Evolutionary conservation across 92 coral and sea anemone species (phyloP).

Genomic region (Parazoanthus swiftii): DNA sequence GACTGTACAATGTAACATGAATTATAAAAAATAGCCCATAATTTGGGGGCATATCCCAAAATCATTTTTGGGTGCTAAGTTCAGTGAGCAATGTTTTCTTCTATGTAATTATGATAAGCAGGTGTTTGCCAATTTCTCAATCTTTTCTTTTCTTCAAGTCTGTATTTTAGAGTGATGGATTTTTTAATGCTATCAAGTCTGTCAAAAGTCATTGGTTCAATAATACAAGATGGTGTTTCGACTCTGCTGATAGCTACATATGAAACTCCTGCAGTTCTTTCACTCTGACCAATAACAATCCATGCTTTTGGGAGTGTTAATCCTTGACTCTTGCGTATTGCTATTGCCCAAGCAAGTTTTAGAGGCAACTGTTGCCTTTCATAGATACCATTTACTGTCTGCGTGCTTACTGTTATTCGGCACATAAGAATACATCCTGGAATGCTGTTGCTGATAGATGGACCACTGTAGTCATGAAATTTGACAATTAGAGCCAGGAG

Average conservation of each 20-base stretch:
- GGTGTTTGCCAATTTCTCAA: neutral
- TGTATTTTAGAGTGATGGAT: too few species aligned
- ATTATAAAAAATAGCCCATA: too few species aligned
- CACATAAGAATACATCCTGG: too few species aligned
- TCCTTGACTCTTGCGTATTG: constrained; percentile 10
- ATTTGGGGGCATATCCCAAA: neutral
- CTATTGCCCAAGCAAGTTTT: too few species aligned
- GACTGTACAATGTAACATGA: too few species aligned
- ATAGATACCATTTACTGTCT: neutral
- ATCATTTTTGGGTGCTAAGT: neutral
- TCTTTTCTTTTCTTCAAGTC: neutral
- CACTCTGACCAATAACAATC: neutral
- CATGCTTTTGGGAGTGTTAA: neutral
- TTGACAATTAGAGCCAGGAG: too few species aligned
- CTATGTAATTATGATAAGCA: constrained; percentile 7
- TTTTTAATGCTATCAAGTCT: too few species aligned
- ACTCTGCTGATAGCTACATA: neutral
- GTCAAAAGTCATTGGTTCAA: neutral
- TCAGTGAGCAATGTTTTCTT: constrained; percentile 3
- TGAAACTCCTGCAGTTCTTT: neutral
- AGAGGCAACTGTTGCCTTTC: neutral
- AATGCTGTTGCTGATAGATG: too few species aligned
- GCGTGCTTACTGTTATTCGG: too few species aligned
- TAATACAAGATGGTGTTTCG: neutral
- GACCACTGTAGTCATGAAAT: too few species aligned